Base-by-base conservation (phyloP, 2,113 vertebrate genomes). In the Nycticryphes semicollaris region DNA sequence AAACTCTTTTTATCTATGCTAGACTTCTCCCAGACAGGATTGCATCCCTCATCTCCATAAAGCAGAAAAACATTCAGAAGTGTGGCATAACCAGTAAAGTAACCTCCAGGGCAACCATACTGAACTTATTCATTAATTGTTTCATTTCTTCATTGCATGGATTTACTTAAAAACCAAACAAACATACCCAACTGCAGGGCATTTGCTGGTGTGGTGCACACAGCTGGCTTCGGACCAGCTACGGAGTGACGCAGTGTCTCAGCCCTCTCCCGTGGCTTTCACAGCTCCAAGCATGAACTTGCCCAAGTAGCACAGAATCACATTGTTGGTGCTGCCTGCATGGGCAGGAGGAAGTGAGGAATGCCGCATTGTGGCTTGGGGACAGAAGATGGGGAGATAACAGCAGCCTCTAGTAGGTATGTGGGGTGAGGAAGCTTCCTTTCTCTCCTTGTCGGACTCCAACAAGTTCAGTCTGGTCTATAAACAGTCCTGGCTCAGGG, bases 111-210 rank as follows among this genome's bases (percentile, higher is more conserved):
- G 54, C 67, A 93, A 57, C 51, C 45, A 56, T 8, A 66, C 30
- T 16, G 69, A 76, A 76, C 1, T 37, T 27, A 51, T 2, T 62
- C 20, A 51, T 76, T 78, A 66, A 70, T 76, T 73, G 54, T 63
- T 81, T 48, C 14, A 41, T 77, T 88, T 78, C 24, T 63, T 78
- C 28, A 50, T 27, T n/a, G 6, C 28, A 14, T 12, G 14, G 19
- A 7, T 12, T 60, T 14, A 21, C 18, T 6, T n/a, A 9, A 59
- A n/a, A 37, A 35, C 23, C 23, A 39, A 56, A 27, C 31, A 43
- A n/a, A 35, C 43, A 31, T 67, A n/a, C 13, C 4, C 30, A 69
- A 1, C 5, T 1, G 0, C 3, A 1, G 0, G 3, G 16, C 3
- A 1, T 37, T 19, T 59, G 48, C 66, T 57, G 56, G 25, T 0